These are phyloP conservation scores for Tethya wilhelma DNA, from an alignment of 37 sponge, comb jelly and placozoan genomes.

Conservation along the genomic window DNA sequence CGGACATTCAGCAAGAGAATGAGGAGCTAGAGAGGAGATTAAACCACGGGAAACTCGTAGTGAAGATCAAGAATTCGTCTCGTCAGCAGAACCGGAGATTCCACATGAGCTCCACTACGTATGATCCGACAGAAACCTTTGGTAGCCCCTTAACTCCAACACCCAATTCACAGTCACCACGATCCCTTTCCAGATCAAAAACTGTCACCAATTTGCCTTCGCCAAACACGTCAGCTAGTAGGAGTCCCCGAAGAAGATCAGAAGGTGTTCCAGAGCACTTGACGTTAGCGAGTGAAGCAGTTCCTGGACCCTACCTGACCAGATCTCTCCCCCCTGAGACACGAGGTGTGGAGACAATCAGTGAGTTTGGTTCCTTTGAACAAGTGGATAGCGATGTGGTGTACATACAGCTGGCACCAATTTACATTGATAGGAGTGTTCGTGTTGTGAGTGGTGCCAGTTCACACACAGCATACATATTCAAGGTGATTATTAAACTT, in stretches of 20 bases:
- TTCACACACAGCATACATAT: constrained; percentile 50
- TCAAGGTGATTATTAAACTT: constrained; percentile 42
- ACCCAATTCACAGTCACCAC: too few species aligned
- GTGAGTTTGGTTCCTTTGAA: background rate
- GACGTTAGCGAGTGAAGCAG: too few species aligned
- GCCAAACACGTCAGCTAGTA: too few species aligned
- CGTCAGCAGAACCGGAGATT: background rate
- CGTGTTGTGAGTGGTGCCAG: constrained; percentile 14
- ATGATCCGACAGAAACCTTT: background rate
- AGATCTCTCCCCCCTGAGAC: too few species aligned
- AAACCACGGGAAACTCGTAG: constrained; percentile 7
- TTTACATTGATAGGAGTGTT: constrained; percentile 39
- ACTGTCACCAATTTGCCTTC: background rate
- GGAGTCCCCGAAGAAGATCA: too few species aligned
- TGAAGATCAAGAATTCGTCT: background rate
- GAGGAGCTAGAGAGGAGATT: constrained; percentile 22
- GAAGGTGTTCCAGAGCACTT: too few species aligned
- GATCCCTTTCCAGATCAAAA: too few species aligned
- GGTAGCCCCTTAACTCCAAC: background rate
- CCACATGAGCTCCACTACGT: background rate
- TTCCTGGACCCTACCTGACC: too few species aligned
- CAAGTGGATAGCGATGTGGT: constrained; percentile 9
- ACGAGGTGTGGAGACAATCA: background rate
- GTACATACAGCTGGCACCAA: constrained; percentile 21
- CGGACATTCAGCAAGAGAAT: constrained; percentile 62